Evolutionary conservation across 1,140 invertebrate genomes (phyloP), one percentile per base, ranked within the genome.

Genomic region (Sweltsa coloradensis): DNA sequence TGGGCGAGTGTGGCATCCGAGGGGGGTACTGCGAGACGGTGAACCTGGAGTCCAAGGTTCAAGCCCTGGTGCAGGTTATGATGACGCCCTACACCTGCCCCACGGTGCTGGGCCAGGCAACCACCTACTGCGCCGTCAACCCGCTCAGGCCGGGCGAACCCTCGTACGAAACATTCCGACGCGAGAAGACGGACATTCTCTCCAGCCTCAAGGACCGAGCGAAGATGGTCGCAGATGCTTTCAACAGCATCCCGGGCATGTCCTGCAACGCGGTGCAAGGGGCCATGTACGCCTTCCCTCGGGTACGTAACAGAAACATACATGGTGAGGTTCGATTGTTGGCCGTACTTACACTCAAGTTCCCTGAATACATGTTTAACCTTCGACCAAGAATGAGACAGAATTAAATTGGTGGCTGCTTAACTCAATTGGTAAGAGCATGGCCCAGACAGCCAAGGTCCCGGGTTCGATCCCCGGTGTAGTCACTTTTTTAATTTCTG

Each of bases 81-180:
- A 85, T 97, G 26, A 94, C 90, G n/a, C 92, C 92, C 14, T 91
- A 90, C 69, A 68, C 97, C 3, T 98, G 94, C 64, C 89, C 91
- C 22, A 89, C 89, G 31, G 82, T 89, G 16, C 68, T 91, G 14
- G 94, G 95, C 7, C 95, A 97, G 71, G 71, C 74, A 24, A 70
- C 69, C 1, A 77, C 84, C 67, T 80, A 81, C 59, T 74, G 74
- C 51, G 74, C 85, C 2, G 80, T 82, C 0, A 86, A 92, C 65
- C 89, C 90, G 2, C 94, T 93, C 0, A 66, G 71, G 56, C 63
- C 73, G 27, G 85, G 85, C 3, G 91, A 96, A 49, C 83, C 84
- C 0, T 93, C 89, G 0, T 90, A 89, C 57, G 73, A 81, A 11
- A 63, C 73, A 18, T 90, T 75, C 58, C 57, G 69, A 18, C 69